A percentile compares a stretch with the other conserved stretches of the same genome.
Evolutionary conservation across 2,113 vertebrate species (phyloP).

Genomic region (Leptodactylus fuscus): DNA sequence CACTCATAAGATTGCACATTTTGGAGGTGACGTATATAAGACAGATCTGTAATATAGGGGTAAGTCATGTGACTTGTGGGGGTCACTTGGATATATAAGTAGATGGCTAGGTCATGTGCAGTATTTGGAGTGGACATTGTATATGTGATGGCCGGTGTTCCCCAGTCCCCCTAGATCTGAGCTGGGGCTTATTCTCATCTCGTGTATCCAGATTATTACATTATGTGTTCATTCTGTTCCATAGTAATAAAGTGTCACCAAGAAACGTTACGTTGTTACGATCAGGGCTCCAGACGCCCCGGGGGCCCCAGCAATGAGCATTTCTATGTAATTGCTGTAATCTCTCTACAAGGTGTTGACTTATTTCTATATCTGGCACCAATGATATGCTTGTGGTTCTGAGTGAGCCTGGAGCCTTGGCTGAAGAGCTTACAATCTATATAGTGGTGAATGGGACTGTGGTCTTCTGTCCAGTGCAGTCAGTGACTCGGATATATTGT

Average conservation of each 20-base stretch:
- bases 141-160: no score
- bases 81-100: neutral
- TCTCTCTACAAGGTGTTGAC: neutral
- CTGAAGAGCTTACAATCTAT: slow-evolving; percentile 1
- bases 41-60: neutral
- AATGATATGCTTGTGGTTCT: neutral
- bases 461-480: neutral
- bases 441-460: neutral
- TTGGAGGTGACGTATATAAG: no score
- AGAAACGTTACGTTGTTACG: neutral
- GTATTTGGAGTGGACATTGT: no score
- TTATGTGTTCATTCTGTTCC: neutral
- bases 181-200: no score
- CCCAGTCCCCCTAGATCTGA: no score
- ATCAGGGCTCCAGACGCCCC: neutral
- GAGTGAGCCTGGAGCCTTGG: neutral
- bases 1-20: neutral
- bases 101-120: neutral
- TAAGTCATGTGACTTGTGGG: neutral
- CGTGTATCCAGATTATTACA: no score
- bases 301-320: neutral
- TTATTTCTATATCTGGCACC: neutral
- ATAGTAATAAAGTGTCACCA: neutral
- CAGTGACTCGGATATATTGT: no score
- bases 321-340: slow-evolving; percentile 12